Evolutionary conservation across 2,797 vertebrate species (phyloP).

Genomic region (Tinamus major): DNA sequence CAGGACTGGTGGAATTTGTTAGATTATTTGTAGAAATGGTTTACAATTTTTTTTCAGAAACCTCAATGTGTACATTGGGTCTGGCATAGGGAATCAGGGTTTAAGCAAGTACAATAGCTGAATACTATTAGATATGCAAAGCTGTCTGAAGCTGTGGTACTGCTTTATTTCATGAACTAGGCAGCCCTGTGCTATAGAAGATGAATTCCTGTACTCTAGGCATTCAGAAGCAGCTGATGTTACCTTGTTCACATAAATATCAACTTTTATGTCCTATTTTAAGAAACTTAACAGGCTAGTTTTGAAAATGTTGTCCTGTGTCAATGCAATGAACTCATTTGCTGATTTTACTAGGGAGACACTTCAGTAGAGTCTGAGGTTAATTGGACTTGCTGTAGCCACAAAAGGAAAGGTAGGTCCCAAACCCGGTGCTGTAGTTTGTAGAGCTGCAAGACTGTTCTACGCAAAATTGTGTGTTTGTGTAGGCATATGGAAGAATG

Average conservation of each 20-base stretch:
- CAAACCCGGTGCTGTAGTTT: background rate
- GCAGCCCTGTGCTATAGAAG: background rate
- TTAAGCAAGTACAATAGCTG: background rate
- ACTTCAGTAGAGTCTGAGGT: background rate
- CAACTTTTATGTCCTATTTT: background rate
- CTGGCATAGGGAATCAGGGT: background rate
- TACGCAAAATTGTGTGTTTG: background rate
- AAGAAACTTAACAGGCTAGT: background rate
- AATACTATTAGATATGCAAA: background rate
- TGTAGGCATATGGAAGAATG: background rate
- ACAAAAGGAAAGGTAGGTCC: background rate
- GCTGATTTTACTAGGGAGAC: background rate
- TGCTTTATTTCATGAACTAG: background rate
- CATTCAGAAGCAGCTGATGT: background rate
- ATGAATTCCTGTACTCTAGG: background rate
- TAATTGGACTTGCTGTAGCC: background rate
- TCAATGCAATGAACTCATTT: background rate
- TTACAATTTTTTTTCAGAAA: background rate
- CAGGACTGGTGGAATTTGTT: background rate
- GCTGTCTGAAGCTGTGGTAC: background rate
- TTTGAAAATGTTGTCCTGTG: background rate
- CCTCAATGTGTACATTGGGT: background rate
- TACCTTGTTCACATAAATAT: background rate
- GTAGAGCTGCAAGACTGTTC: background rate
- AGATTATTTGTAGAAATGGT: background rate